These are phyloP conservation scores for Allobates femoralis DNA, from an alignment of 2,797 vertebrate genomes.

Conservation along the genomic window DNA sequence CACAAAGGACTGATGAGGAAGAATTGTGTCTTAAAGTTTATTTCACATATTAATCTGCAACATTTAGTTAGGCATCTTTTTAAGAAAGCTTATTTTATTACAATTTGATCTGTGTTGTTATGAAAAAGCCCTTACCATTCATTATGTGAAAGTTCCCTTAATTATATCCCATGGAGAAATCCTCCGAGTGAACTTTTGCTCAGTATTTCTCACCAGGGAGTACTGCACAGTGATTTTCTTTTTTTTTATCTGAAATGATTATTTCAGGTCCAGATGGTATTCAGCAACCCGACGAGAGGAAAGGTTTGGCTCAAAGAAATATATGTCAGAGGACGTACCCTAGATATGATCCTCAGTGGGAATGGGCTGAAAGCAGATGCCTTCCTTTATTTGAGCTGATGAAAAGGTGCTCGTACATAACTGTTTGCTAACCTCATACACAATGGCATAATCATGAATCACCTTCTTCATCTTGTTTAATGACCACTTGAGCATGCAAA, in stretches of 20 bases:
- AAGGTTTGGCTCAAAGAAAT: constrained; percentile 67
- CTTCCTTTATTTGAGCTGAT: constrained; percentile 33
- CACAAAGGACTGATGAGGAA: constrained; percentile 16
- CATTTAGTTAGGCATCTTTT: constrained; percentile 41
- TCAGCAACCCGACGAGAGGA: constrained; percentile 70
- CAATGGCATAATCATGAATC: constrained; percentile 48
- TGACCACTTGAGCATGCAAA: constrained; percentile 52
- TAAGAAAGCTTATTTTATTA: constrained; percentile 16
- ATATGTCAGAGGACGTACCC: constrained; percentile 69
- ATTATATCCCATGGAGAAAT: constrained; percentile 17
- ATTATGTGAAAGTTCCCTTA: constrained; percentile 44
- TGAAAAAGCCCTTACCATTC: background rate
- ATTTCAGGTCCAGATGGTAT: constrained; percentile 67
- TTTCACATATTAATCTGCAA: constrained; percentile 27
- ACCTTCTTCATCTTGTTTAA: constrained; percentile 37
- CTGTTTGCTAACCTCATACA: constrained; percentile 18
- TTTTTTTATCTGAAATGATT: constrained; percentile 55
- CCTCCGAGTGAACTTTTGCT: constrained; percentile 28
- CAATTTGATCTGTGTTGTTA: background rate
- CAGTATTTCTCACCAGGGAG: constrained; percentile 25
- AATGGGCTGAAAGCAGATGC: constrained; percentile 63
- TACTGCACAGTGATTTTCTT: constrained; percentile 5
- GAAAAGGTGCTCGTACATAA: constrained; percentile 26
- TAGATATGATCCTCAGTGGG: constrained; percentile 66
- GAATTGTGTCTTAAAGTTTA: constrained; percentile 23